phyloP scores from a whole-genome alignment of 2,797 vertebrate species.

The Malacoraja senta region DNA sequence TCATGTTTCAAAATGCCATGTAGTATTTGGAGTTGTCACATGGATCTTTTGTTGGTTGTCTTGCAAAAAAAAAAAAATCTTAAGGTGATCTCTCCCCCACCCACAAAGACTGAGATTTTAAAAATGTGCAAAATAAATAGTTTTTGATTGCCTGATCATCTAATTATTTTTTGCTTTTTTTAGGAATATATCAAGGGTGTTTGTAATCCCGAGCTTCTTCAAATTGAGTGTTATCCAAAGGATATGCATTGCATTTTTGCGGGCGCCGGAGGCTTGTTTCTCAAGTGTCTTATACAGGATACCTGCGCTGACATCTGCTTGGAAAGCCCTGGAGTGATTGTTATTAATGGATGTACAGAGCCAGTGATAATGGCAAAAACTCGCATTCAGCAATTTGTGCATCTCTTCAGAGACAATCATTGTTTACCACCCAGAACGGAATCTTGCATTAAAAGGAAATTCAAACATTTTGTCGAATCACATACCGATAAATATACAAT shows the following conservation, averaged over 20 bases:
- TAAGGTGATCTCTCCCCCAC: background rate
- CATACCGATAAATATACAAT: constrained; percentile 88
- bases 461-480: constrained; percentile 88
- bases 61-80: background rate
- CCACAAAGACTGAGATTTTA: background rate
- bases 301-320: constrained; percentile 84
- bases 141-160: background rate
- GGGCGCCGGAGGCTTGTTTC: constrained; percentile 77
- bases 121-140: background rate
- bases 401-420: constrained; percentile 76
- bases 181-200: constrained; percentile 91
- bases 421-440: constrained; percentile 70
- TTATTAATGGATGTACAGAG: constrained; percentile 73
- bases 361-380: constrained; percentile 93
- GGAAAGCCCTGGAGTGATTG: constrained; percentile 71
- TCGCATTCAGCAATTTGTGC: constrained; percentile 85
- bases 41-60: background rate
- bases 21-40: background rate
- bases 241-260: constrained; percentile 97
- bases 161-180: constrained; percentile 40
- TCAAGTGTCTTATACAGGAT: constrained; percentile 79
- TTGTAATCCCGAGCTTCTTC: constrained; percentile 84
- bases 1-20: background rate
- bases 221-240: constrained; percentile 80
- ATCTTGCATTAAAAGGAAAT: constrained; percentile 74